Percentiles rank a stretch among this genome's conserved stretches.
Evolutionary conservation across 2,797 vertebrate genomes (phyloP).

Genomic region (Percopsis omiscomaycus): DNA sequence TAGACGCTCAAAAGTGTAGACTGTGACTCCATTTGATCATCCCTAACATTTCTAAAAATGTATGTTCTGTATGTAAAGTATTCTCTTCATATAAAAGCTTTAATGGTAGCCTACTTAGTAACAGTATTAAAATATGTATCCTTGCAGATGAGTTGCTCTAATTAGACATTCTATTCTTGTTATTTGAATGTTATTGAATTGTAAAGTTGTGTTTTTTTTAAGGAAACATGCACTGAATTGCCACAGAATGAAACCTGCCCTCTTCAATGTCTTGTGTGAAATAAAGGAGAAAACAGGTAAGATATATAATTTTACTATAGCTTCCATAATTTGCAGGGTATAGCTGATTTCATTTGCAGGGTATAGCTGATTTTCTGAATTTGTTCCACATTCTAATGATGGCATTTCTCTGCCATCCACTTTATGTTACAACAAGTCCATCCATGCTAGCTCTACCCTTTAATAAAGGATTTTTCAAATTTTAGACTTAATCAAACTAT

Average conservation of each 20-base stretch:
- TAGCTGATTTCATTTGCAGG: not conserved
- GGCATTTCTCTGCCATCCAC: not conserved
- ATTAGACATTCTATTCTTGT: not conserved
- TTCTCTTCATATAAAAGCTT: too few species aligned
- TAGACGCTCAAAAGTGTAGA: too few species aligned
- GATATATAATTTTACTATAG: conserved; percentile 9
- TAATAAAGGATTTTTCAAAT: not conserved
- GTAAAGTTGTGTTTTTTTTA: conserved; percentile 60
- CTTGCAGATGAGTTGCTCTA: not conserved
- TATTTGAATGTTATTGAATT: conserved; percentile 57
- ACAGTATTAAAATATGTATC: too few species aligned
- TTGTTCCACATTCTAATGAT: too few species aligned
- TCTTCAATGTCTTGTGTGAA: conserved; percentile 99
- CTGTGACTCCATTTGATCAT: not conserved
- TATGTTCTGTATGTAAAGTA: not conserved
- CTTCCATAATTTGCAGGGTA: conserved; percentile 2
- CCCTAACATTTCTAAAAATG: not conserved
- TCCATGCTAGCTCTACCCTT: not conserved
- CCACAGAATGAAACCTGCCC: conserved; percentile 99
- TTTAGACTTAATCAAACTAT: not conserved
- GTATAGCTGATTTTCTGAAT: not conserved
- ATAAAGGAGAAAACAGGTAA: conserved; percentile 99
- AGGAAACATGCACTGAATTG: conserved; percentile 99
- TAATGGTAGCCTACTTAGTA: too few species aligned
- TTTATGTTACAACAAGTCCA: not conserved